A percentile compares a stretch with the other conserved stretches of the same genome.
Conservation (phyloP, 2,113 vertebrate genomes). For the Psilopsiagon aymara region DNA sequence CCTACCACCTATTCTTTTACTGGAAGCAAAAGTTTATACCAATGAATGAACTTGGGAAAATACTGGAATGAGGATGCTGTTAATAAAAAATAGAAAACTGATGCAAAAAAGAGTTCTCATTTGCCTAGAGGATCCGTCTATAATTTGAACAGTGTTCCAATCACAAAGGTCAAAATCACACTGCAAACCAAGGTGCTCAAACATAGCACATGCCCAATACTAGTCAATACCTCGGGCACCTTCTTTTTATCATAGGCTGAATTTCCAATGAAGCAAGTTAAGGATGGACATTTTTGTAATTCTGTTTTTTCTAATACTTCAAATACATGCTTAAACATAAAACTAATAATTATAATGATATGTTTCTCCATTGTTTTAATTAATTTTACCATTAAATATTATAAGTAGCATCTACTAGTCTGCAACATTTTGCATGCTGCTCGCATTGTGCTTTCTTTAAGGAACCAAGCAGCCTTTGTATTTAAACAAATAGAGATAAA, state of each 20-base stretch:
- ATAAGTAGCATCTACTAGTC: background rate
- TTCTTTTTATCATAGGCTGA: background rate
- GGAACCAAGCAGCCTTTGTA: background rate
- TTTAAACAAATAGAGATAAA: constrained; percentile 13
- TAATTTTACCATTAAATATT: background rate
- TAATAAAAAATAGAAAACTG: background rate
- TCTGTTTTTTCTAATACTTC: background rate
- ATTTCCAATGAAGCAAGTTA: background rate
- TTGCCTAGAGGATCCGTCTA: background rate
- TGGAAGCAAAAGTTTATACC: background rate
- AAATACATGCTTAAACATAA: background rate
- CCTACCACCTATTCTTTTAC: background rate
- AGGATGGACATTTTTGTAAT: background rate
- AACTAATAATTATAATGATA: background rate
- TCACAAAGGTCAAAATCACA: background rate
- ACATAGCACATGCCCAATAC: background rate
- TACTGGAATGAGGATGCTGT: background rate
- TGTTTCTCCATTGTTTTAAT: background rate
- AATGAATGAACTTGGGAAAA: background rate
- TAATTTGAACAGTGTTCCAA: background rate
- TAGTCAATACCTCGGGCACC: background rate
- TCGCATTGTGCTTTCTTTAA: background rate
- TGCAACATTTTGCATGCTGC: background rate
- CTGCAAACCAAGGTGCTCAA: background rate
- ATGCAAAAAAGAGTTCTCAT: background rate